Evolutionary conservation across 2,113 vertebrate species (phyloP).

Genomic region (Aramus guarauna): DNA sequence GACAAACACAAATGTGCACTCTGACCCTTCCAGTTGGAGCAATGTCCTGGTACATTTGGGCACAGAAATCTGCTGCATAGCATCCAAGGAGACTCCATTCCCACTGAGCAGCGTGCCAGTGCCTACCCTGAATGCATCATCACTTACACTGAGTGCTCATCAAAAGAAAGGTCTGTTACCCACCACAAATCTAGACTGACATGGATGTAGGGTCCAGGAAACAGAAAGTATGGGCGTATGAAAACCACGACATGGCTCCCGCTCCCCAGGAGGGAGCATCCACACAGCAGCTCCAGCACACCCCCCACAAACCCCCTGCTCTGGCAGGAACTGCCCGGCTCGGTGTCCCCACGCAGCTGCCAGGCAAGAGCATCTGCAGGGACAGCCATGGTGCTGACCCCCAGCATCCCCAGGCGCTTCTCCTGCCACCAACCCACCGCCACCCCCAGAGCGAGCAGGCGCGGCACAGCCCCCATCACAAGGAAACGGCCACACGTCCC

Average conservation of each 20-base stretch:
- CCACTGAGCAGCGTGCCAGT: rapidly evolving
- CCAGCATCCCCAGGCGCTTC: background rate
- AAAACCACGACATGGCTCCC: background rate
- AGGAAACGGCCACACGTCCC: background rate
- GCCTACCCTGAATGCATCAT: background rate
- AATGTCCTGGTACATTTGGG: background rate
- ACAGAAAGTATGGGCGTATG: background rate
- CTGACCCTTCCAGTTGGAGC: background rate
- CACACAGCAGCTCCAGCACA: background rate
- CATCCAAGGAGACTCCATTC: background rate
- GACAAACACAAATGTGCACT: background rate
- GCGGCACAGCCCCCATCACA: rapidly evolving
- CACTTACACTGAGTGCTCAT: background rate
- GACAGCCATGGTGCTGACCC: too few relatives aligned
- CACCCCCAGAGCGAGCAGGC: background rate
- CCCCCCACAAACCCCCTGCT: background rate
- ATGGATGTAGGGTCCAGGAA: background rate
- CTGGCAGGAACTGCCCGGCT: background rate
- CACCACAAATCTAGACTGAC: background rate
- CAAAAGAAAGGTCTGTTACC: background rate
- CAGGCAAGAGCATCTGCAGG: too few relatives aligned
- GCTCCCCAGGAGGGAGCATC: rapidly evolving
- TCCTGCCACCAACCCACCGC: background rate
- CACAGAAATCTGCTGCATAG: background rate
- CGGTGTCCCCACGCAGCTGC: too few relatives aligned